Conservation (phyloP, 2,113 vertebrate genomes). For the Indri indri region DNA sequence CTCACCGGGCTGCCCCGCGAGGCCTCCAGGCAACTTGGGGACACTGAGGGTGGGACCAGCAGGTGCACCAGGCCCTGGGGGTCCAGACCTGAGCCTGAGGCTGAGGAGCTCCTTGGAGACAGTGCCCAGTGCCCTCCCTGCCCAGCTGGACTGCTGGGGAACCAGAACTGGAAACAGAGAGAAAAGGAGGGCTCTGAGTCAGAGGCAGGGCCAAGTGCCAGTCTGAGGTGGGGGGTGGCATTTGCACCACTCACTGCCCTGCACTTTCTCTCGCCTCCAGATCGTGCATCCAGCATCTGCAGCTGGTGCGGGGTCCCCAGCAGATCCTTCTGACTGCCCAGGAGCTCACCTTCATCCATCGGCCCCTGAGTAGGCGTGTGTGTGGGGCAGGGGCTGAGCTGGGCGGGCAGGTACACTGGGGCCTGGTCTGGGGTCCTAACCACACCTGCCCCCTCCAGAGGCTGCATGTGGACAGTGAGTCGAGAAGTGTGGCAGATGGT, state of each 20-base stretch:
- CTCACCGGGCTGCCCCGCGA: background rate
- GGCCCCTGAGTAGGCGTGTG: conserved; percentile 87
- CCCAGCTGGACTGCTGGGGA: background rate
- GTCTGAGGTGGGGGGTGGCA: rapidly evolving
- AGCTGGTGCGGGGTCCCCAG: conserved; percentile 88
- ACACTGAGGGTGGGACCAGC: too few relatives aligned
- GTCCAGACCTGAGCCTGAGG: background rate
- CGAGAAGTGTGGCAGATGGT: conserved; percentile 83
- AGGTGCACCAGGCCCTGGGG: background rate
- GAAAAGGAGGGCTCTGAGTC: background rate
- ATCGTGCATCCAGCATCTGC: conserved; percentile 87
- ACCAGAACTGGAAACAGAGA: background rate
- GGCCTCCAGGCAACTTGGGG: background rate
- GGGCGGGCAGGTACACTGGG: too few relatives aligned
- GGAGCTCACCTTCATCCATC: conserved; percentile 91
- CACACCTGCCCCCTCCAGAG: conserved; percentile 79
- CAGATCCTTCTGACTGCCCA: conserved; percentile 89
- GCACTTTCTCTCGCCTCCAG: conserved; percentile 76
- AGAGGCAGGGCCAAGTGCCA: too few relatives aligned
- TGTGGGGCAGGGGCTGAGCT: background rate
- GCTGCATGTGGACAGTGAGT: conserved; percentile 88
- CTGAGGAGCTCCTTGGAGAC: rapidly evolving
- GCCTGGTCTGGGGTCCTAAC: background rate
- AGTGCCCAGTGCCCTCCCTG: background rate
- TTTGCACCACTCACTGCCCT: rapidly evolving